Evolutionary conservation across 2,113 vertebrate genomes (phyloP).

Genomic region (Ammodytes dubius): DNA sequence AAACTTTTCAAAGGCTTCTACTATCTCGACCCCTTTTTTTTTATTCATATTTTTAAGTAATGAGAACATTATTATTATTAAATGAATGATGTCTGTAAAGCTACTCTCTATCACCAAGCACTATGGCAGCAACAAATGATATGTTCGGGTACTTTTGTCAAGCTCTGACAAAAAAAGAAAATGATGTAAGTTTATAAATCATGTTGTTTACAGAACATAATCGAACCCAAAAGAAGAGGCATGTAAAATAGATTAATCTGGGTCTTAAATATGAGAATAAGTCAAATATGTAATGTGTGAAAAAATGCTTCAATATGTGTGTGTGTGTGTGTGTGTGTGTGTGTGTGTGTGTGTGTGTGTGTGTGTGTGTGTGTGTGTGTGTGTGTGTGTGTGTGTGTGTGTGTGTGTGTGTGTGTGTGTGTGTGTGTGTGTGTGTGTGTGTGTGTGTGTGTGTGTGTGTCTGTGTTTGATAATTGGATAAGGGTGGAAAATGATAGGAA

Average conservation of each 20-base stretch:
- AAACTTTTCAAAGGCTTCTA: background rate
- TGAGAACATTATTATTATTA: background rate
- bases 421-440: background rate
- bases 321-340: background rate
- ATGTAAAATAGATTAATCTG: background rate
- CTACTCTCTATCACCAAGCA: background rate
- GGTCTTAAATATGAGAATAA: background rate
- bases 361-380: background rate
- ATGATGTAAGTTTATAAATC: background rate
- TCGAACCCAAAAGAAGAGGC: background rate
- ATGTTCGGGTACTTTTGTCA: background rate
- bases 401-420: background rate
- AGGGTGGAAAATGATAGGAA: too few species aligned
- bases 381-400: background rate
- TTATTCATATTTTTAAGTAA: background rate
- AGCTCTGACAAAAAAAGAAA: background rate
- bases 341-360: background rate
- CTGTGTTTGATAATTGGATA: background rate
- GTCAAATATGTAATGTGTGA: background rate
- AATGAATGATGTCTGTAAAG: background rate
- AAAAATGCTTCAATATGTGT: background rate
- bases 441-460: fast-evolving
- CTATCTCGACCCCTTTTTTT: background rate
- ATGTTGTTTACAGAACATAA: background rate
- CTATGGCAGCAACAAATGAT: background rate